A percentile compares a stretch with the other conserved stretches of the same genome.
phyloP scores from a whole-genome alignment of 2,113 vertebrate species.

The Muscicapa adusta region DNA sequence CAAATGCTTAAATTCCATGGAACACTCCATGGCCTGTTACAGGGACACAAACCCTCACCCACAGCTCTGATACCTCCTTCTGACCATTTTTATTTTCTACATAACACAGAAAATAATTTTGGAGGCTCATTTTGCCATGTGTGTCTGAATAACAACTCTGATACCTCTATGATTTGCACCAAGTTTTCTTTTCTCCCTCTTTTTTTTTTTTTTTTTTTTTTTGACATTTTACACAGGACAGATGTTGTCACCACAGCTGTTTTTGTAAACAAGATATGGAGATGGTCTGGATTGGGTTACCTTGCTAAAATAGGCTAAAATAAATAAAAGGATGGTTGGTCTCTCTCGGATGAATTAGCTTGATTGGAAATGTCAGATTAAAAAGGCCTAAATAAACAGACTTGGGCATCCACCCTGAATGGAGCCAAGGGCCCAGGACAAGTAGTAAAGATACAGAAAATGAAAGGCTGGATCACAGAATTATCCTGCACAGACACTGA shows the following conservation, averaged over 20 bases:
- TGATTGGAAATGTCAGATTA: slow-evolving; percentile 81
- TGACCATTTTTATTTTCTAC: not conserved
- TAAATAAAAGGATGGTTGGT: slow-evolving; percentile 79
- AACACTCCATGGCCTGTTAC: not conserved
- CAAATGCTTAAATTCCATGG: not conserved
- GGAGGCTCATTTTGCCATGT: not conserved
- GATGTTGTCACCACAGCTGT: slow-evolving; percentile 62
- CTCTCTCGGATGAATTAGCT: slow-evolving; percentile 76
- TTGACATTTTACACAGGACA: slow-evolving; percentile 67
- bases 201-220: not conserved
- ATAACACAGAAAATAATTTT: not conserved
- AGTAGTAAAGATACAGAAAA: not conserved
- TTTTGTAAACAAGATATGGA: slow-evolving; percentile 70
- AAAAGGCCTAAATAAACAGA: slow-evolving; percentile 79
- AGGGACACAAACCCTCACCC: not conserved
- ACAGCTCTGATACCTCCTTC: not conserved
- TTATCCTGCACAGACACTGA: not conserved
- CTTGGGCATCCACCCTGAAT: slow-evolving; percentile 42
- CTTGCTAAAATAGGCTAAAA: slow-evolving; percentile 69
- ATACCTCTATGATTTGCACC: not conserved
- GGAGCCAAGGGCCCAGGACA: slow-evolving; percentile 45
- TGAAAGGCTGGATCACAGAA: not conserved
- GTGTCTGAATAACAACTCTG: not conserved
- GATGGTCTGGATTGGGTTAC: slow-evolving; percentile 76
- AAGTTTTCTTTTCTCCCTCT: not conserved